Conservation (phyloP, 1,140 invertebrate species). For the Camponotus floridanus region DNA sequence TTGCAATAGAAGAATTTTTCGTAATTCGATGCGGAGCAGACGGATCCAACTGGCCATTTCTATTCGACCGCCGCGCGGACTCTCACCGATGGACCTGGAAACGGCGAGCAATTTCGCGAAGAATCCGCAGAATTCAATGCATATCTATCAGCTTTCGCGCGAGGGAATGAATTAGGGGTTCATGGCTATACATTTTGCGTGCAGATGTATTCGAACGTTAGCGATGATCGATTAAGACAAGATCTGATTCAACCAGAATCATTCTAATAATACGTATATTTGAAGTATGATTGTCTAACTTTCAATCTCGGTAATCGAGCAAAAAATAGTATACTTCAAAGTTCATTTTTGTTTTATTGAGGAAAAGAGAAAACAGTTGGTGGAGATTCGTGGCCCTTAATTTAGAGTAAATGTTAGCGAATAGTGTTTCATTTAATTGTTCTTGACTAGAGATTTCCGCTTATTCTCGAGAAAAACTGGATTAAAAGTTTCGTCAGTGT, state of each 20-base stretch:
- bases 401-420: background rate
- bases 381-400: background rate
- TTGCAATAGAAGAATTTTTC: constrained; percentile 79
- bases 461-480: constrained; percentile 41
- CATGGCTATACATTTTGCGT: constrained; percentile 43
- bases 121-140: constrained; percentile 80
- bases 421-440: background rate
- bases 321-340: background rate
- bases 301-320: background rate
- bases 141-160: constrained; percentile 71
- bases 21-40: constrained; percentile 67
- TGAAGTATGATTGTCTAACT: too few relatives aligned
- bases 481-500: constrained; percentile 66
- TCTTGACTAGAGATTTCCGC: constrained; percentile 21
- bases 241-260: background rate
- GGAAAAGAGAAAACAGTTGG: background rate
- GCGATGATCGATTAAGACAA: constrained; percentile 35
- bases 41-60: constrained; percentile 73
- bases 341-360: background rate
- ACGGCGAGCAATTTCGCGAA: constrained; percentile 75
- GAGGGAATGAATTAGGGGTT: constrained; percentile 78
- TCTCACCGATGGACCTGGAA: constrained; percentile 27
- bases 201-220: background rate
- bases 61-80: constrained; percentile 70
- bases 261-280: background rate